Conservation (phyloP, 2,888 invertebrate genomes). For the Chrysomela aeneicollis region DNA sequence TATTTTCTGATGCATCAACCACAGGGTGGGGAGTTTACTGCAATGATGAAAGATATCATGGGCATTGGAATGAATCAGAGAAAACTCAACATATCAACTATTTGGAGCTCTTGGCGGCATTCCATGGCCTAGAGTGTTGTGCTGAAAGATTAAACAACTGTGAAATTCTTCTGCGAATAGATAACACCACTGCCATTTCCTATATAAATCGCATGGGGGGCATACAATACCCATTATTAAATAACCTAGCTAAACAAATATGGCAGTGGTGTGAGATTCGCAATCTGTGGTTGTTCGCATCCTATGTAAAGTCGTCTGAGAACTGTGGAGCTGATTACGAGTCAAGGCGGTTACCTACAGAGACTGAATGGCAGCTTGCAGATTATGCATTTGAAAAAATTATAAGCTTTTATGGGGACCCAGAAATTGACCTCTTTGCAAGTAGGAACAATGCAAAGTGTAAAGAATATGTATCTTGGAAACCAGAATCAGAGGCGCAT, state of each 20-base stretch:
- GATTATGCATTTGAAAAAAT: background rate
- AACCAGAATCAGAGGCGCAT: slow-evolving; percentile 12
- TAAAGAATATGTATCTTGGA: slow-evolving; percentile 20
- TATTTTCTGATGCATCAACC: slow-evolving; percentile 35
- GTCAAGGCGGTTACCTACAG: background rate
- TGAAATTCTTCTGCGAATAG: slow-evolving; percentile 18
- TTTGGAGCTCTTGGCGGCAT: no score
- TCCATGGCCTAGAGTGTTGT: slow-evolving; percentile 19
- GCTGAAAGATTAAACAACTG: background rate
- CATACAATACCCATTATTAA: no score
- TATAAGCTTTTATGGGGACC: background rate
- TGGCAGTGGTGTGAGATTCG: no score
- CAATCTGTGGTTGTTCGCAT: no score
- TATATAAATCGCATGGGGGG: no score
- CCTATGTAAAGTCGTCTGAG: no score
- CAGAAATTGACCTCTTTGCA: slow-evolving; percentile 6
- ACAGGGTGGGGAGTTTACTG: slow-evolving; percentile 44
- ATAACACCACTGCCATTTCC: no score
- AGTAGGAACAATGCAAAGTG: background rate
- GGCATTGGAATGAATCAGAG: slow-evolving; percentile 10
- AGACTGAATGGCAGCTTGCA: background rate
- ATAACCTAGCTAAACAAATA: no score
- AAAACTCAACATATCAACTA: no score
- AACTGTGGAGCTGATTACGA: no score
- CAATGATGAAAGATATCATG: slow-evolving; percentile 34